These are phyloP conservation scores for Brachionus manjavacas DNA, from an alignment of 1,140 invertebrate genomes.

Conservation along the genomic window DNA sequence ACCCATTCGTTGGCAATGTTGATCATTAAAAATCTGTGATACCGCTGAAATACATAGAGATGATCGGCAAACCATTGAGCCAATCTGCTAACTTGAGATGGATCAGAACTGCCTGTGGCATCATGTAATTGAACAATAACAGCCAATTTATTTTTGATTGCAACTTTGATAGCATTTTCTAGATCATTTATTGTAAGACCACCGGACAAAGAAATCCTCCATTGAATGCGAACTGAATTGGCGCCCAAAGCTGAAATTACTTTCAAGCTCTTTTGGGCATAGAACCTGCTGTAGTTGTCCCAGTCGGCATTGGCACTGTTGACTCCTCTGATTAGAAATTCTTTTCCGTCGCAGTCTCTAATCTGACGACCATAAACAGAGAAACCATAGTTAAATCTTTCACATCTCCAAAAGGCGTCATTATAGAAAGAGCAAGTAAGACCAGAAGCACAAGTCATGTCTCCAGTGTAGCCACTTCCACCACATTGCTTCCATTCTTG, in stretches of 20 bases:
- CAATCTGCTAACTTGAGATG: not conserved
- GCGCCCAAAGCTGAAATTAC: not conserved
- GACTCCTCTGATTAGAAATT: conserved; percentile 17
- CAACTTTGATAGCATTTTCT: conserved; percentile 4
- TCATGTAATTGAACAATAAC: conserved; percentile 36
- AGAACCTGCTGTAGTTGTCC: conserved; percentile 6
- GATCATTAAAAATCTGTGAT: not conserved
- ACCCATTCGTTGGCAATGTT: conserved; percentile 27
- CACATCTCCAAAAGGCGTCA: not conserved
- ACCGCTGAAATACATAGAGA: not conserved
- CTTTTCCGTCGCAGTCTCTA: not conserved
- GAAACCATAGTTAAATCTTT: conserved; percentile 24
- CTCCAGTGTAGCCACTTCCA: not conserved
- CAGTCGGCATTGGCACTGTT: conserved; percentile 27
- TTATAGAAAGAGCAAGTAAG: not conserved
- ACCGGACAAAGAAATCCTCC: conserved; percentile 1
- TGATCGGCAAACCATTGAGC: conserved; percentile 3
- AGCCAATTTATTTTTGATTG: conserved; percentile 7
- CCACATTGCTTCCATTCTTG: conserved; percentile 12
- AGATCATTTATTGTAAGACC: not conserved
- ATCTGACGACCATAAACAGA: not conserved
- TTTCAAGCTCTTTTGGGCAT: conserved; percentile 21
- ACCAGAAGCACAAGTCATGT: not conserved
- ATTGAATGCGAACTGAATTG: conserved; percentile 17
- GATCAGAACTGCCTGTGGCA: conserved; percentile 2